Conservation (phyloP, 2,797 vertebrate genomes). For the Esox masquinongy region DNA sequence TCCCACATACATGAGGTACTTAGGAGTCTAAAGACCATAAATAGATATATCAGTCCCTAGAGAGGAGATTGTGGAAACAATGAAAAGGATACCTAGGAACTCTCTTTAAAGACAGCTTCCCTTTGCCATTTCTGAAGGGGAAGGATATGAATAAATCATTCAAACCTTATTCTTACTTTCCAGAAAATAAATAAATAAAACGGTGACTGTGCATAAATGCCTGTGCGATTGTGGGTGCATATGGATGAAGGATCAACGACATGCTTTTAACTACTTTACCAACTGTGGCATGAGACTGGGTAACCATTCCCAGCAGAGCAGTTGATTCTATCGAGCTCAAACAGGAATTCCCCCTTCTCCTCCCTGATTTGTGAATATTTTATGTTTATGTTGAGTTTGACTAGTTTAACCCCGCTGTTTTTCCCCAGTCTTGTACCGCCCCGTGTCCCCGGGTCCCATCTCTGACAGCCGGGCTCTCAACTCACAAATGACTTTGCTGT, state of each 20-base stretch:
- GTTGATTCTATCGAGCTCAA: not conserved
- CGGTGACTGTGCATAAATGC: not conserved
- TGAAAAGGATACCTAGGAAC: not conserved
- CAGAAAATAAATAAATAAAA: not conserved
- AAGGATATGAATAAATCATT: slow-evolving; percentile 2
- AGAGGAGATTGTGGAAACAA: not conserved
- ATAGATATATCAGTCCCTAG: not conserved
- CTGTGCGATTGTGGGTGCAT: not conserved
- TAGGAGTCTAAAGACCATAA: not conserved
- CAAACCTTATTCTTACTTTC: not conserved
- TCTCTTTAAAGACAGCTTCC: not conserved
- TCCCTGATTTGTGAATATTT: not conserved
- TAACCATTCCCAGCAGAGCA: not conserved
- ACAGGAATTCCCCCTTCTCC: not conserved
- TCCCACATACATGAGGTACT: not conserved
- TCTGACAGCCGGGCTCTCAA: not conserved
- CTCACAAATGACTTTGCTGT: not conserved
- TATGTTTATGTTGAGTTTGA: not conserved
- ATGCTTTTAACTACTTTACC: not conserved
- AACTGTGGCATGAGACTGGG: not conserved
- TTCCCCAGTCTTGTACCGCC: not conserved
- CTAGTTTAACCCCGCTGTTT: not conserved
- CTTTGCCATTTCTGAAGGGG: not conserved
- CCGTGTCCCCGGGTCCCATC: not conserved
- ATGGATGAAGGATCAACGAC: not conserved